Evolutionary conservation across 2,888 invertebrate genomes (phyloP), one percentile per base, ranked within the genome.

Genomic region (Pegoplata infirma): DNA sequence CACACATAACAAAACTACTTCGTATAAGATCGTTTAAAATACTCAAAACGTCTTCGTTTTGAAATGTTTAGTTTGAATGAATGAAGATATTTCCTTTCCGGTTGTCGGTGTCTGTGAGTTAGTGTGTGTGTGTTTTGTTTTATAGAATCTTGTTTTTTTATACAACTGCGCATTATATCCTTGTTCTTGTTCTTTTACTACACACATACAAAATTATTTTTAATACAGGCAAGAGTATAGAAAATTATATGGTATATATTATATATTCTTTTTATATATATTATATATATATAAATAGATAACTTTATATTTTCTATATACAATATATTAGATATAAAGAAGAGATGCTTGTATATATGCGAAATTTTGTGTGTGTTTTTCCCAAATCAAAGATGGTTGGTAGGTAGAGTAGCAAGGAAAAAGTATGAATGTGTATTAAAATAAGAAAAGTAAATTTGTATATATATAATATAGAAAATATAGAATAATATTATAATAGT

Each of bases 241-340:
- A 28, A 72, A 76, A 76, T 76, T 61, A 72, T 82, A 82, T 78
- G 21, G 61, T 85, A 76, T 82, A 80, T 73, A 61, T 63, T 68
- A 40, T 40, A 40, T 40, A 40, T 63, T 55, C 58, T 21, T 16
- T 25, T 12, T 69, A n/a, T 49, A 53, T 67, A 56, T 47, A 16
- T 47, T n/a, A 44, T 46, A 71, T 69, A 73, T 64, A 59, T 69
- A 66, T 32, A 69, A 71, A 75, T 55, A 75, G 71, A 79, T 75
- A 69, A 74, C 14, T 53, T 59, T 58, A 64, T 53, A 40, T 40
- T 36, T 25, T 32, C 17, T 36, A 53, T 16, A 21, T 16, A 49
- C n/a, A n/a, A n/a, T 16, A 16, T 53, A 7, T 19, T 44, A 61
- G 21, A 61, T 36, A 12, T 55, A 61, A 71, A 71, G 66, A 71